Base-by-base conservation (phyloP, 2,888 invertebrate species). In the Anorthoa munda region DNA sequence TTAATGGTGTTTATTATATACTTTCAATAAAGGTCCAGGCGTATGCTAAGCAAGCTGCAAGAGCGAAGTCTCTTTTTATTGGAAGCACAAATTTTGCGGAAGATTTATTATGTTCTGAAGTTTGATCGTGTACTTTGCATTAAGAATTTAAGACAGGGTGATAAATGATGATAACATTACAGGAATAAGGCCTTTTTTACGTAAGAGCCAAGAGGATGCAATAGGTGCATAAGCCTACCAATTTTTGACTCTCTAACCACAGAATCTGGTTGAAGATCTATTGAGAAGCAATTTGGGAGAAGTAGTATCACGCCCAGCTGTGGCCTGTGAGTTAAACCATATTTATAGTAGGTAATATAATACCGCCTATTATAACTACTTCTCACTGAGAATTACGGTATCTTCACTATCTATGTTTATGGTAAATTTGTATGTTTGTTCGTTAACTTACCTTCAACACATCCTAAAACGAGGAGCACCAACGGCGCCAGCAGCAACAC, bases 401-500 rank as follows among this genome's bases (percentile, higher is more conserved):
- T 55, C 23, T 23, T 23, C 13, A 5, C 1, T 23, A 23, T 48
- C 18, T 48, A 2, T 45, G 17, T 53, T 12, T 21, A 9, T 21
- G 12, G 21, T 53, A 2, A 31, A 31, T n/a, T 53, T 45, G 1
- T 45, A 2, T 0, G 4, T 39, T 4, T 21, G 4, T 45, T 66
- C 3, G 5, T 13, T 26, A 48, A 90, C 93, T 92, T 87, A 95
- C 95, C 95, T 45, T 95, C 92, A 79, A 92, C 95, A 70, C 91
- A 88, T 53, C 87, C 84, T 68, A 94, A 89, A 31, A 91, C 92
- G 48, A 95, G 82, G 46, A 96, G 92, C 94, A 94, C 94, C 92
- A 96, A 59, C 12, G 95, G 94, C 88, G 95, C 95, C 89, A 95
- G 83, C 78, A 89, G 87, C 77, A 94, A 81, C 71, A 93, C 70